Base-by-base conservation (phyloP, 1,140 invertebrate genomes). In the Vollenhovia emeryi region DNA sequence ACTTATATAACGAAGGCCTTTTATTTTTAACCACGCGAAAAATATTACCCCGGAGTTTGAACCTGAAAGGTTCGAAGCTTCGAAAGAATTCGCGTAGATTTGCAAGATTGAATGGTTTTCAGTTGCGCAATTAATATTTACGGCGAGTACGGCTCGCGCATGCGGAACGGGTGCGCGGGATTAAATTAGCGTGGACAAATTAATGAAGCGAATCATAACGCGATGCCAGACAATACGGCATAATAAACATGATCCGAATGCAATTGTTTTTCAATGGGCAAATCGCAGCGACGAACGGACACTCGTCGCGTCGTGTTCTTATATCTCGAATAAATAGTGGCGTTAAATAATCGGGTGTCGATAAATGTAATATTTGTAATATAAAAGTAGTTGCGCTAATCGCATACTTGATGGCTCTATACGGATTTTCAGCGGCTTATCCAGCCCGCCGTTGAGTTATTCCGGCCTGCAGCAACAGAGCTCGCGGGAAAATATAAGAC, bases 171-270 rank as follows among this genome's bases (percentile, higher is more conserved):
- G 27, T 40, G 48, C 45, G 33, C 36, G 3, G 50, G 13, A 59
- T 82, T 82, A 82, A 82, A 82, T 73, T 57, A 82, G 36, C 27
- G 24, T 73, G 66, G 78, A 73, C 66, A 82, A 71, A 71, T 82
- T 82, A 82, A 82, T 73, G 66, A 82, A 82, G 50, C 50, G 60
- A 21, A 79, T 79, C 18, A 79, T 66, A 79, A 68, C 15, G 33
- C 64, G 64, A 80, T 57, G 33, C 18, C 64, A 43, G 21, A 57
- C 78, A 69, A 80, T 71, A 36, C 40, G 36, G 18, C 18, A 30
- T 52, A 64, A 78, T 64, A 84, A 71, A 71, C 66, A 71, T 8
- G 36, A 82, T 57, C 7, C 36, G 15, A 36, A 71, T 9, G 66
- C 50, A 57, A 82, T 82, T 82, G 66, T 82, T 82, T 82, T 82